phyloP scores from a whole-genome alignment of 2,797 vertebrate genomes.

The Hemitrygon akajei region DNA sequence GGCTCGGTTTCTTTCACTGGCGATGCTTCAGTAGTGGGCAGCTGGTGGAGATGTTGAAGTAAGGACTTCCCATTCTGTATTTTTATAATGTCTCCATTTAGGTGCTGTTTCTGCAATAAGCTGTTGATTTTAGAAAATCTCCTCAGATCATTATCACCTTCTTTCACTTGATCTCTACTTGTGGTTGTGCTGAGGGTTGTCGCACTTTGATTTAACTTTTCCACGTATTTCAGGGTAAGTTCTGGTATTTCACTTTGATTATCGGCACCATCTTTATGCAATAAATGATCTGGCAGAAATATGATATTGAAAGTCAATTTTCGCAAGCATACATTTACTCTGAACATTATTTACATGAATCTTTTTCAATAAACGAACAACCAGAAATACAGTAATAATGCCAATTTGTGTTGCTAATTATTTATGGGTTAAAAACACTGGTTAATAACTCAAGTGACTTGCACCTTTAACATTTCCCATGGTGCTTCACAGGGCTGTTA shows the following conservation, averaged over 20 bases:
- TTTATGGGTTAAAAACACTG: no score
- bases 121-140: not conserved
- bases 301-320: not conserved
- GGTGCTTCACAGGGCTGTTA: not conserved
- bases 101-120: not conserved
- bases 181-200: not conserved
- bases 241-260: not conserved
- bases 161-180: not conserved
- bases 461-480: not conserved
- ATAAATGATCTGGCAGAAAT: not conserved
- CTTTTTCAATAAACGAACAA: not conserved
- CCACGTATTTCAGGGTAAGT: not conserved
- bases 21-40: not conserved
- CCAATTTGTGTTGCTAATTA: not conserved
- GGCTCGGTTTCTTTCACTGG: not conserved
- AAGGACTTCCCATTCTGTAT: not conserved
- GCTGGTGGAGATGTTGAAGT: not conserved
- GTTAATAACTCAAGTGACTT: not conserved
- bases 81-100: not conserved
- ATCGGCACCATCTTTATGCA: not conserved
- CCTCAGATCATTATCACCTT: no score
- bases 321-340: no score
- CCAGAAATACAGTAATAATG: not conserved
- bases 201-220: not conserved
- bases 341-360: not conserved